phyloP scores from a whole-genome alignment of 2,797 vertebrate species.

The Dryobates pubescens region DNA sequence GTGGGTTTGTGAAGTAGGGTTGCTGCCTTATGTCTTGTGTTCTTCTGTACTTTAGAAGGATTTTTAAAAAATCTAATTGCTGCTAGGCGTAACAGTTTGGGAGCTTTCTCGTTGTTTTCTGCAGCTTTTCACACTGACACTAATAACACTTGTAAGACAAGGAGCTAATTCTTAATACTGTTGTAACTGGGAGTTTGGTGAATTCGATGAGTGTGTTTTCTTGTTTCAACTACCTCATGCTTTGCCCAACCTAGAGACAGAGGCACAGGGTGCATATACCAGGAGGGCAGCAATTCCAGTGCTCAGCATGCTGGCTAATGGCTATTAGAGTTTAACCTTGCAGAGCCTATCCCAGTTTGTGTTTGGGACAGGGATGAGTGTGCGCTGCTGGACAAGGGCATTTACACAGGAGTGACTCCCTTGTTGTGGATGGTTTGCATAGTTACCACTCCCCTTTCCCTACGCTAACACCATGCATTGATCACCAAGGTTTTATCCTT shows the following conservation, averaged over 20 bases:
- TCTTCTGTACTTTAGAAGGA: not conserved
- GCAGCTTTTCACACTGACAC: not conserved
- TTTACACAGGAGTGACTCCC: not conserved
- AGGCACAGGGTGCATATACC: not conserved
- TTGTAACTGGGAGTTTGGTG: not conserved
- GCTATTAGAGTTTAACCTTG: not conserved
- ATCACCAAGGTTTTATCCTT: not conserved
- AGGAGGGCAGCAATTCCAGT: not conserved
- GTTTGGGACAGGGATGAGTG: not conserved
- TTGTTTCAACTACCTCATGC: not conserved
- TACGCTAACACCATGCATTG: accelerated
- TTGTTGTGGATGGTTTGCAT: not conserved
- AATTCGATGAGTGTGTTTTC: not conserved
- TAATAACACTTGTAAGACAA: not conserved
- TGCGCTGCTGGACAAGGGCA: not conserved
- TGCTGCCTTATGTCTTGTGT: not conserved
- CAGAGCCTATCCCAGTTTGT: not conserved
- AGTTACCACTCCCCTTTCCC: not conserved
- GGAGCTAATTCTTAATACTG: not conserved
- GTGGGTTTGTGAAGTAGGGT: not conserved
- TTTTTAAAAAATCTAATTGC: not conserved
- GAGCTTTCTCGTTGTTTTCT: not conserved
- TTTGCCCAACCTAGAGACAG: not conserved
- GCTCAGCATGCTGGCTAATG: not conserved
- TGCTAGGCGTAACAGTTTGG: not conserved